Conservation (phyloP, 1,140 invertebrate genomes). For the Micrasema longulum region DNA sequence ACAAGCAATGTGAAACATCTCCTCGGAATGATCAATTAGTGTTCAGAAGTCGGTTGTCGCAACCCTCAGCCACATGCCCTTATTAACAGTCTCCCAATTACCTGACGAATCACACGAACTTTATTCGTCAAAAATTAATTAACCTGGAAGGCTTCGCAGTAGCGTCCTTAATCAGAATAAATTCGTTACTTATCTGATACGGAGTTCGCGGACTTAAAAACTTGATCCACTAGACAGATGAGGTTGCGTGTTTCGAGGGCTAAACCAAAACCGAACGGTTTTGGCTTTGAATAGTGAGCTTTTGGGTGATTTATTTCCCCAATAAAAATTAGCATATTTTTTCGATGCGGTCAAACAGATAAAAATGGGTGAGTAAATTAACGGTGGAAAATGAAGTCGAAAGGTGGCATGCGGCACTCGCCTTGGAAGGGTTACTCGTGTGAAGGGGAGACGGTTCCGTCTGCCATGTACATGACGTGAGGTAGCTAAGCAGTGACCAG, state of each 20-base stretch:
- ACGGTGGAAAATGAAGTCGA: constrained; percentile 32
- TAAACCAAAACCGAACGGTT: constrained; percentile 42
- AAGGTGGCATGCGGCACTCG: neutral
- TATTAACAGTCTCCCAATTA: constrained; percentile 48
- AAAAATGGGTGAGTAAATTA: constrained; percentile 51
- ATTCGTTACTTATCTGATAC: constrained; percentile 50
- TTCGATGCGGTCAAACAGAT: constrained; percentile 51
- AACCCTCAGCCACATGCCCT: constrained; percentile 44
- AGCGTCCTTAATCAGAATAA: constrained; percentile 41
- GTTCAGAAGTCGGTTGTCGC: constrained; percentile 4
- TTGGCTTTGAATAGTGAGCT: constrained; percentile 37
- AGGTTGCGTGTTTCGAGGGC: constrained; percentile 47
- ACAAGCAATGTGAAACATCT: constrained; percentile 19
- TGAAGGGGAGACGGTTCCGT: neutral
- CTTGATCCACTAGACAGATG: constrained; percentile 47
- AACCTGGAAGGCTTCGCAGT: constrained; percentile 32
- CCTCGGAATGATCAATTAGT: constrained; percentile 48
- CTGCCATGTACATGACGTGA: too few species aligned
- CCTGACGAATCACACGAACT: constrained; percentile 49
- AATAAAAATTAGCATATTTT: constrained; percentile 52
- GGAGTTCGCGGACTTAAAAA: constrained; percentile 34
- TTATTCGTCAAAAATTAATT: constrained; percentile 53
- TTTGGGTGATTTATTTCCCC: constrained; percentile 50
- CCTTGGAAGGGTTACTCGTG: constrained; percentile 25
- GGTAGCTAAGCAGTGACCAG: too few species aligned